phyloP scores from a whole-genome alignment of 2,797 vertebrate species.

The Amniataba percoides region DNA sequence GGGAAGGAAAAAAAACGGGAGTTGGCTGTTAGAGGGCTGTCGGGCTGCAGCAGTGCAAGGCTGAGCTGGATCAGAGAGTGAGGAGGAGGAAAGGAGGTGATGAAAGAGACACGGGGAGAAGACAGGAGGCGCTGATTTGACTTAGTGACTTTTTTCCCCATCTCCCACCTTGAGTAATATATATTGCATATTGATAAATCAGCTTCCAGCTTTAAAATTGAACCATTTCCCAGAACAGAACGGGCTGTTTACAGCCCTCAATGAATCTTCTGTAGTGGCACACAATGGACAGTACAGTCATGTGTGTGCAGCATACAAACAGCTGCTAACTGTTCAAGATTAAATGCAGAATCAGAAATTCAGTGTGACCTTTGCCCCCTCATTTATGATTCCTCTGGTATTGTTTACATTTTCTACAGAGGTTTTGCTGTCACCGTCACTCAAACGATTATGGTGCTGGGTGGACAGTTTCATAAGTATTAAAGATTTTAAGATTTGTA shows the following conservation, averaged over 20 bases:
- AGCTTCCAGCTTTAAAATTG: background rate
- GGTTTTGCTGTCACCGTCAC: background rate
- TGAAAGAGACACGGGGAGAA: constrained; percentile 25
- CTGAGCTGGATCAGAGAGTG: constrained; percentile 34
- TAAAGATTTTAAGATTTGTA: background rate
- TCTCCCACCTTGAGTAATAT: constrained; percentile 2
- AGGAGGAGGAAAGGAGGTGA: constrained; percentile 18
- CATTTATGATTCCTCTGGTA: constrained; percentile 17
- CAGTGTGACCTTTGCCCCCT: constrained; percentile 1
- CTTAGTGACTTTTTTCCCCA: constrained; percentile 25
- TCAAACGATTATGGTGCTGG: background rate
- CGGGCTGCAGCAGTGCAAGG: constrained; percentile 32
- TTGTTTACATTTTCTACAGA: constrained; percentile 4
- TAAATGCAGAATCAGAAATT: constrained; percentile 18
- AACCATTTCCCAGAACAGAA: background rate
- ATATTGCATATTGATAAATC: background rate
- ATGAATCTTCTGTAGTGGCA: background rate
- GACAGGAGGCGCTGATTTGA: constrained; percentile 27
- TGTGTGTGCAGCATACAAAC: background rate
- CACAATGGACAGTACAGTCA: constrained; percentile 5
- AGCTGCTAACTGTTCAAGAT: background rate
- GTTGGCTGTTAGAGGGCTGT: constrained; percentile 24
- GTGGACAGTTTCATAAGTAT: constrained; percentile 3
- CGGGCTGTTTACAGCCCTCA: background rate
- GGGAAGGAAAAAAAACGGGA: constrained; percentile 28